Evolutionary conservation across 2,113 vertebrate species (phyloP), one percentile per base, ranked within the genome.

Genomic region (Apodemus speciosus): DNA sequence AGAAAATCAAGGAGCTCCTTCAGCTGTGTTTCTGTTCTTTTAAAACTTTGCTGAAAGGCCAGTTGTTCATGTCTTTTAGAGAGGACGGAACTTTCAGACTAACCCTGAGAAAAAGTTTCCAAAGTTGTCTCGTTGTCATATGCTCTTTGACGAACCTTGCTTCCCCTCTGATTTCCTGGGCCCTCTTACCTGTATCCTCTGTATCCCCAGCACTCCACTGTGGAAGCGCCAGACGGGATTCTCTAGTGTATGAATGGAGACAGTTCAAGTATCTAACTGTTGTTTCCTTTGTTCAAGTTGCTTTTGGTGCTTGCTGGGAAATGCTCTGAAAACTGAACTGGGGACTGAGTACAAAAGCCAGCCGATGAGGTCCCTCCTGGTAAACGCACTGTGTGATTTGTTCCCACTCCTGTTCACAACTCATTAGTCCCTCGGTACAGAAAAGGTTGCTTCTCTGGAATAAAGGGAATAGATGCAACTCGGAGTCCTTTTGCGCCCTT

Each of bases 251-350:
- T 88, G 85, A 64, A 77, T 73, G 91, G 91, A 89, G 91, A 96
- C 89, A 89, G 87, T 92, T 94, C 95, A 94, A 95, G 83, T 95
- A 85, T 77, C 97, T 97, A 13, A 58, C 53, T 91, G 85, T 81
- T 80, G 90, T 88, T 76, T 87, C 83, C 64, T 96, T 84, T 97
- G 95, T 96, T 93, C 89, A 38, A 6, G 23, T 76, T 90, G 94
- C 58, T 90, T 89, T 97, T 89, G 88, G 77, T 95, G 7, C 92
- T 30, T 32, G 30, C 90, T 94, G 95, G 96, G 93, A 97, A 96
- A 84, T 51, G 72, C 95, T 95, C 92, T 89, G 90, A 96, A 85
- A 96, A 94, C 90, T 90, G 85, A 96, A 97, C 76, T 27, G 1
- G 75, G 64, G 38, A 32, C 53, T 27, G 85, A 89, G 58, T 35